These are phyloP conservation scores for Venustoraphidia nigricollis DNA, from an alignment of 2,888 invertebrate species.

Conservation along the genomic window DNA sequence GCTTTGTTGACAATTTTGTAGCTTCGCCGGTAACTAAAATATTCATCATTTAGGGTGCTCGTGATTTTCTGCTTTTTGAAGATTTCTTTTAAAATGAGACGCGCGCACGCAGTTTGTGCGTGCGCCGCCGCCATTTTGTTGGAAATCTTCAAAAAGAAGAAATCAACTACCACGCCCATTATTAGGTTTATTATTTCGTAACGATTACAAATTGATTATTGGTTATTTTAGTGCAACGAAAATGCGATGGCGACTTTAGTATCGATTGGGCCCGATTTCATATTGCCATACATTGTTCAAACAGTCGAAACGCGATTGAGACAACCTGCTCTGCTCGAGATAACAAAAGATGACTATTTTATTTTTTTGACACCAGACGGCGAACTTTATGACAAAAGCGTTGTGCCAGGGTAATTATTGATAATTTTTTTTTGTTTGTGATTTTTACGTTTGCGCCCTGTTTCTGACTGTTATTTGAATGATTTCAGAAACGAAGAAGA, in stretches of 20 bases:
- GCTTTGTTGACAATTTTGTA: conserved; percentile 40
- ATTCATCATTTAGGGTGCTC: too few species aligned
- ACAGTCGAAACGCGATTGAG: conserved; percentile 43
- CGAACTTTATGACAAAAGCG: conserved; percentile 79
- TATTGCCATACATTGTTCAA: conserved; percentile 48
- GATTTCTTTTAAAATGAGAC: background rate
- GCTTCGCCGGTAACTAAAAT: conserved; percentile 17
- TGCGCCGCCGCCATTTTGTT: too few species aligned
- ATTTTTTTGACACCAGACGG: conserved; percentile 76
- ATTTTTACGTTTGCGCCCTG: background rate
- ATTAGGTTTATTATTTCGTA: background rate
- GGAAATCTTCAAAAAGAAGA: too few species aligned
- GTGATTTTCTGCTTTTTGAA: background rate
- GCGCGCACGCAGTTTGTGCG: too few species aligned
- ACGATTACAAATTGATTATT: too few species aligned
- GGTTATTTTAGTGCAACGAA: conserved; percentile 34
- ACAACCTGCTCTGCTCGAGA: conserved; percentile 47
- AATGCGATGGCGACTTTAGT: conserved; percentile 60
- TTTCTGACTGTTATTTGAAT: background rate
- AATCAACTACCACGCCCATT: background rate
- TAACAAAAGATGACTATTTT: conserved; percentile 67
- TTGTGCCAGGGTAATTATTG: conserved; percentile 40
- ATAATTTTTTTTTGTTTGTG: background rate
- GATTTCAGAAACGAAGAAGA: conserved; percentile 28
- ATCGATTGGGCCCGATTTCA: conserved; percentile 42